Base-by-base conservation (phyloP, 2,888 invertebrate genomes). In the Eristalis intricaria region DNA sequence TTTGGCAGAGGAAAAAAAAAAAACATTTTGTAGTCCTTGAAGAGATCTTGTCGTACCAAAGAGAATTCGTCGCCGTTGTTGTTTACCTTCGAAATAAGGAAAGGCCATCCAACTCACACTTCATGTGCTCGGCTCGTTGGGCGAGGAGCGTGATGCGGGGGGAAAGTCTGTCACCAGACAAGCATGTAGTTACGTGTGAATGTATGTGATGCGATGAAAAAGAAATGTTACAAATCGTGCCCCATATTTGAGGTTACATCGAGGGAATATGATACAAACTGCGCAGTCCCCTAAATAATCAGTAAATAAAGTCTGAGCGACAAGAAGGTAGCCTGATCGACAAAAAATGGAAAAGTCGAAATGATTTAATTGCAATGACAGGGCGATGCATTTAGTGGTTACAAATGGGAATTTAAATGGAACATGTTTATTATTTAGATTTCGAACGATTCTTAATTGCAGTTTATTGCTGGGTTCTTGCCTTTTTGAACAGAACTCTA, bases 271-370 rank as follows among this genome's bases (percentile, higher is more conserved):
- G 11, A 61, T 76, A 81, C 60, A 73, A 81, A 85, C 81, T 85
- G 85, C 81, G 85, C 85, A 81, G 81, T 64, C 68, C 81, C 82
- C 22, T 38, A 32, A 32, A 70, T 56, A 50, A 22, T 84, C 56
- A 13, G 43, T 43, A 43, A 2, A 50, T 63, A 81, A 68, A 81
- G 58, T 85, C 8, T 77, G 68, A n/a, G 11, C 4, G 4, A 4
- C 56, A 77, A 1, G 63, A 56, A 64, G 8, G 4, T 0, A 23
- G 2, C 13, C 35, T 7, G 43, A 7, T n/a, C 26, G 3, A 0
- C 4, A 43, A 43, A 15, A 43, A 43, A n/a, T 13, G 15, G 15
- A 10, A 40, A 40, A 26, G 26, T 26, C 4, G 2, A 43, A 4
- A 2, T 13, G 5, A 4, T 11, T 40, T 40, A 3, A 26, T 26